Conservation (phyloP, 53 echinoderm and acorn worm genomes). For the Hippasteria phrygiana region DNA sequence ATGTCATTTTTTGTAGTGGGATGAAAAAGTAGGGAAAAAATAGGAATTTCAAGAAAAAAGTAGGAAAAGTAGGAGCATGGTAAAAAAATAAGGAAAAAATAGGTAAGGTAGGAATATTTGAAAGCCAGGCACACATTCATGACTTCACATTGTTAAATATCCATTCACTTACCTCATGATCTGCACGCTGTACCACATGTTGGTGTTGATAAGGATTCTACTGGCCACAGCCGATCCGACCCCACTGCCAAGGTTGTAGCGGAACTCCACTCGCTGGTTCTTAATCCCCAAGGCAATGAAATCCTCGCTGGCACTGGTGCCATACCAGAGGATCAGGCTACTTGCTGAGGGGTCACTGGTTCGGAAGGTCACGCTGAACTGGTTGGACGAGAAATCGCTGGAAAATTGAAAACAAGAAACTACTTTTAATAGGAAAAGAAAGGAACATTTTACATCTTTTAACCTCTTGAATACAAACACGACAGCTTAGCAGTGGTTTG, state of each 20-base stretch:
- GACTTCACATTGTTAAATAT: background rate
- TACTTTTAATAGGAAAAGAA: background rate
- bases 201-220: conserved; percentile 46
- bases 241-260: conserved; percentile 85
- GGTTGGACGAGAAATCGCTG: conserved; percentile 87
- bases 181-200: conserved; percentile 75
- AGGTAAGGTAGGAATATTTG: no score
- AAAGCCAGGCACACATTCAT: background rate
- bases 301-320: conserved; percentile 67
- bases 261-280: conserved; percentile 67
- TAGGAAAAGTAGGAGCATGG: no score
- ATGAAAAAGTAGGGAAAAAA: no score
- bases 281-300: conserved; percentile 84
- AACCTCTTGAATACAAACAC: background rate
- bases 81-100: no score
- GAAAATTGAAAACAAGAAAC: no score
- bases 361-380: conserved; percentile 83
- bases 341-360: conserved; percentile 58
- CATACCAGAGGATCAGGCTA: conserved; percentile 89
- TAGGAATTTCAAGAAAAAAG: no score
- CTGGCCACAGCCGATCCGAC: conserved; percentile 51
- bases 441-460: background rate
- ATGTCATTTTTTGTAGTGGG: no score
- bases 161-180: conserved; percentile 74
- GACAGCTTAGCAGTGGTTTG: no score